These are phyloP conservation scores for Rhogogaster chlorosoma DNA, from an alignment of 2,888 invertebrate species.

Conservation along the genomic window DNA sequence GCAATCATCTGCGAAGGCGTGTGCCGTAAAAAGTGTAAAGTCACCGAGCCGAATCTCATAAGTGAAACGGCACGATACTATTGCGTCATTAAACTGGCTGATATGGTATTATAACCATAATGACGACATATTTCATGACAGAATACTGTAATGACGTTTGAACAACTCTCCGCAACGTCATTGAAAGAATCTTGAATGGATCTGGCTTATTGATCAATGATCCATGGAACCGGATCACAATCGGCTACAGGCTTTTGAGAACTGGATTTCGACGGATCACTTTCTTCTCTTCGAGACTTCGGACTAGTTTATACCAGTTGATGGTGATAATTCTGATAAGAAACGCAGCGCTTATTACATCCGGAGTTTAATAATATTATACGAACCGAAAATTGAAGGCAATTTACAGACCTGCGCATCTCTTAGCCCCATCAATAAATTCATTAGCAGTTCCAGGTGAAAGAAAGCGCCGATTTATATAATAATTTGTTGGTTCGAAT, in stretches of 20 bases:
- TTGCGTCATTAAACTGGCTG: background rate
- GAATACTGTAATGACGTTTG: background rate
- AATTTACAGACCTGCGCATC: background rate
- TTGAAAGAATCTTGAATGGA: background rate
- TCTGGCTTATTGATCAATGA: background rate
- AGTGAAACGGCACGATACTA: background rate
- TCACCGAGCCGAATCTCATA: background rate
- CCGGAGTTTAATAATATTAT: background rate
- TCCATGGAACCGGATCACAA: background rate
- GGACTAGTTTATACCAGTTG: background rate
- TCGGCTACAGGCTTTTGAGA: background rate
- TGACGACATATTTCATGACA: background rate
- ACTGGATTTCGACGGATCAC: background rate
- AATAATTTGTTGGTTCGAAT: background rate
- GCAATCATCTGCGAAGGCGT: background rate
- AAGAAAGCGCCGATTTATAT: background rate
- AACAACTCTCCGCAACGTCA: background rate
- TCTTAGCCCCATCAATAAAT: background rate
- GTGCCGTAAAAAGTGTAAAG: background rate
- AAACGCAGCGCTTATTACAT: background rate
- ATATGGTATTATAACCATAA: background rate
- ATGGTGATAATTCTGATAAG: constrained; percentile 6
- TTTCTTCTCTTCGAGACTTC: background rate
- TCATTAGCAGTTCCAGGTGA: background rate
- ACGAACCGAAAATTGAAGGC: background rate